Conservation (phyloP, 2,113 vertebrate genomes). For the Caranx melampygus region DNA sequence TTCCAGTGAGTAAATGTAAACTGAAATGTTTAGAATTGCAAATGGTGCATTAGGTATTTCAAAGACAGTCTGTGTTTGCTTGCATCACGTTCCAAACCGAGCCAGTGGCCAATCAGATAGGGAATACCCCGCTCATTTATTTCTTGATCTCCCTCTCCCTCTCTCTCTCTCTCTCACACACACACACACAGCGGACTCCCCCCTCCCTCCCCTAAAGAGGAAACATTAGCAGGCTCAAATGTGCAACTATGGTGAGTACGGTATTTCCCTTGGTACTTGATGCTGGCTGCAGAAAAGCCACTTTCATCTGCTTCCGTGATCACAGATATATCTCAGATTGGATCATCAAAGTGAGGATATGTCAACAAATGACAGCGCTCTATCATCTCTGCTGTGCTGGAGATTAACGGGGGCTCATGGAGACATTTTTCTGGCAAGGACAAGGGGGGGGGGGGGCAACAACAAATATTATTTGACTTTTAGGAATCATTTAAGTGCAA, state of each 20-base stretch:
- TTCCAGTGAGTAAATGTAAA: slow-evolving; percentile 42
- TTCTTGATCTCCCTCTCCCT: slow-evolving; percentile 39
- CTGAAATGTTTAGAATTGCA: slow-evolving; percentile 78
- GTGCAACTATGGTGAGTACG: slow-evolving; percentile 35
- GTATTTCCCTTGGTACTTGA: slow-evolving; percentile 63
- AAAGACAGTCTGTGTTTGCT: slow-evolving; percentile 71
- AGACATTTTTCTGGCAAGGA: neutral
- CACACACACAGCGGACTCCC: slow-evolving; percentile 6
- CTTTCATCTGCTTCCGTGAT: slow-evolving; percentile 71
- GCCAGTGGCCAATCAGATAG: slow-evolving; percentile 75
- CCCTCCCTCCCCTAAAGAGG: slow-evolving; percentile 40
- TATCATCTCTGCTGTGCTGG: slow-evolving; percentile 1
- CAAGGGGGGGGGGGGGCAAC: too few relatives aligned
- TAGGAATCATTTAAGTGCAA: neutral
- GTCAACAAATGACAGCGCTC: slow-evolving; percentile 37
- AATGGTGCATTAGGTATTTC: slow-evolving; percentile 76
- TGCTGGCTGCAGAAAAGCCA: slow-evolving; percentile 49
- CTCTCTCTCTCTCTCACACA: neutral
- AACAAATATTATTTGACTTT: neutral
- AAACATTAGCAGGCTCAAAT: slow-evolving; percentile 71
- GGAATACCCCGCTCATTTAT: slow-evolving; percentile 49
- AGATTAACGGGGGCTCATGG: neutral
- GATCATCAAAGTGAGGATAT: slow-evolving; percentile 52
- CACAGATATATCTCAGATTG: slow-evolving; percentile 17
- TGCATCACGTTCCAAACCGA: slow-evolving; percentile 75